Evolutionary conservation across 1,140 invertebrate species (phyloP).

Genomic region (Rhagoletis zephyria): DNA sequence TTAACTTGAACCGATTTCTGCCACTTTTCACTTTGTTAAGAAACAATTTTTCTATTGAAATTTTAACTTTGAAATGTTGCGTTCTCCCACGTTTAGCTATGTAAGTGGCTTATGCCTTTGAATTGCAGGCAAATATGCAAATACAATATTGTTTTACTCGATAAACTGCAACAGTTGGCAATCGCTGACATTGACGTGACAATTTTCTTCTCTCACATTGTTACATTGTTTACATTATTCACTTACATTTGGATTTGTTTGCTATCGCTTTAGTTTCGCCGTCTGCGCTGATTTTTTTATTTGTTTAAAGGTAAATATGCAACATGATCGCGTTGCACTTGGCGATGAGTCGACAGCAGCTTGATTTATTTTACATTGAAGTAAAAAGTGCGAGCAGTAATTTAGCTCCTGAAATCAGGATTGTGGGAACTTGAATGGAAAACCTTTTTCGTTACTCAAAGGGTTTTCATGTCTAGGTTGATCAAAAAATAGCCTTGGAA

Average conservation of each 20-base stretch:
- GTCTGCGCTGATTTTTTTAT: neutral
- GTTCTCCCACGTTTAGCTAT: neutral
- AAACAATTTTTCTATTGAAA: neutral
- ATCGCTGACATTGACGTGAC: neutral
- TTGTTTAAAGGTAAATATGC: slow-evolving; percentile 1
- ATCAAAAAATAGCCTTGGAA: too few species aligned
- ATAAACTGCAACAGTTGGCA: neutral
- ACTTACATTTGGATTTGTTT: neutral
- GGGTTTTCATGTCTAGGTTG: neutral
- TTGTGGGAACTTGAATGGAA: too few species aligned
- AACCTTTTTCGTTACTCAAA: neutral
- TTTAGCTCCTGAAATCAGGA: neutral
- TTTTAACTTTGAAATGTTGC: too few species aligned
- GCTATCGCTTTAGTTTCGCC: neutral
- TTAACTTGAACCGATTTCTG: neutral
- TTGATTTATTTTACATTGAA: neutral
- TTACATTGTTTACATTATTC: slow-evolving; percentile 27
- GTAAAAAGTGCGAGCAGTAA: slow-evolving; percentile 20
- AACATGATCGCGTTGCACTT: neutral
- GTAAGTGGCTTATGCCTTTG: neutral
- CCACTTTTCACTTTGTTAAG: neutral
- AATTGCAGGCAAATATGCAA: too few species aligned
- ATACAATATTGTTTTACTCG: neutral
- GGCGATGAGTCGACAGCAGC: neutral
- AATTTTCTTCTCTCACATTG: neutral